A percentile compares a stretch with the other conserved stretches of the same genome.
phyloP scores from a whole-genome alignment of 2,888 invertebrate species.

The Dromius quadrimaculatus region DNA sequence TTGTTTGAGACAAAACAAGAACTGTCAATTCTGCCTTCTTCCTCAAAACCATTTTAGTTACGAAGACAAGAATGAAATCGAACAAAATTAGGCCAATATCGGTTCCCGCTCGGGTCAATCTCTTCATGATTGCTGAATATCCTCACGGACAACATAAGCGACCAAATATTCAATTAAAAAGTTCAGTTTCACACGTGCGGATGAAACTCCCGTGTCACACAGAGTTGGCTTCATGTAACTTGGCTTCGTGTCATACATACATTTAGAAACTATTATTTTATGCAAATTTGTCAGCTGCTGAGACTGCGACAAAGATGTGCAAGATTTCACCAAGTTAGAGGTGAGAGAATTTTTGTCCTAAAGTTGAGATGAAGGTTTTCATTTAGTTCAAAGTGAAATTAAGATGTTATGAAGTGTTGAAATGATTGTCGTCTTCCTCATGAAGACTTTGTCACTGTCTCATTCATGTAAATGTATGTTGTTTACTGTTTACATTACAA shows the following conservation, averaged over 20 bases:
- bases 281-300: slow-evolving; percentile 13
- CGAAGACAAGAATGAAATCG: no score
- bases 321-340: slow-evolving; percentile 5
- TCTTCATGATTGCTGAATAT: slow-evolving; percentile 24
- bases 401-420: slow-evolving; percentile 22
- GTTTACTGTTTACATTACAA: not conserved
- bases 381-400: slow-evolving; percentile 25
- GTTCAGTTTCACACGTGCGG: slow-evolving; percentile 40
- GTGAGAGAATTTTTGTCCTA: slow-evolving; percentile 11
- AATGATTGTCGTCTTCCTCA: slow-evolving; percentile 12
- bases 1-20: no score
- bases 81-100: no score
- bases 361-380: slow-evolving; percentile 8
- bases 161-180: slow-evolving; percentile 51
- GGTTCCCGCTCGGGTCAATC: slow-evolving; percentile 16
- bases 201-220: slow-evolving; percentile 41
- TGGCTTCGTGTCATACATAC: slow-evolving; percentile 6
- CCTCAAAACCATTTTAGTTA: no score
- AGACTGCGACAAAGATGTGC: not conserved
- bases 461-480: not conserved
- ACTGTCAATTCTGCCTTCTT: no score
- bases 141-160: slow-evolving; percentile 22
- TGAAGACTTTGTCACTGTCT: slow-evolving; percentile 5
- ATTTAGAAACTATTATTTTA: not conserved
- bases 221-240: slow-evolving; percentile 2